Conservation (phyloP, 2,888 invertebrate species). For the Deilephila porcellus region DNA sequence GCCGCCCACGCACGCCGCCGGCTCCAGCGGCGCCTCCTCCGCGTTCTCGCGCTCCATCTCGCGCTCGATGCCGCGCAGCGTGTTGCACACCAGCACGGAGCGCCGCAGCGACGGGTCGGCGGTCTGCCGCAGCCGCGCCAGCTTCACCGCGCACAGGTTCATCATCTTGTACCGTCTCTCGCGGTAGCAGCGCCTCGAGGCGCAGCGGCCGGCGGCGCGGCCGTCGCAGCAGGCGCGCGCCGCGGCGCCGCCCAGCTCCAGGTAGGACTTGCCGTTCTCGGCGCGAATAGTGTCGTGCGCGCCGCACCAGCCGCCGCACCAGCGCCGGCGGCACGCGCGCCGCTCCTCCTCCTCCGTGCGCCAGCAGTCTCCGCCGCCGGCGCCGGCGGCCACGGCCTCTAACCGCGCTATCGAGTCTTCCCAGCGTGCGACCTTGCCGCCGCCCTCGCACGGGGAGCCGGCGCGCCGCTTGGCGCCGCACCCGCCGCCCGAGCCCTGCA, state of each 20-base stretch:
- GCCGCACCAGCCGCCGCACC: conserved; percentile 84
- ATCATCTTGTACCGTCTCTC: conserved; percentile 94
- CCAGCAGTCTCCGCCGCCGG: conserved; percentile 86
- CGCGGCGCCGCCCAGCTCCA: conserved; percentile 92
- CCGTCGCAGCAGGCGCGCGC: conserved; percentile 92
- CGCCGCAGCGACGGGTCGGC: conserved; percentile 95
- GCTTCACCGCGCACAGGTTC: conserved; percentile 96
- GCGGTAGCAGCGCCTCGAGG: conserved; percentile 92
- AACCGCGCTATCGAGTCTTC: conserved; percentile 81
- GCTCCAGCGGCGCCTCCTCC: conserved; percentile 83
- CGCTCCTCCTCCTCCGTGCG: conserved; percentile 83
- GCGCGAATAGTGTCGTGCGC: conserved; percentile 93
- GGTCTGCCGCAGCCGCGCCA: conserved; percentile 93
- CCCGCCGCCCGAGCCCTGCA: conserved; percentile 83
- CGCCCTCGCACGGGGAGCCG: conserved; percentile 80
- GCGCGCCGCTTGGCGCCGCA: conserved; percentile 83
- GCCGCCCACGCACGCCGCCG: conserved; percentile 70
- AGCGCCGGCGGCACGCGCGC: conserved; percentile 83
- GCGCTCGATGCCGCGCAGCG: conserved; percentile 93
- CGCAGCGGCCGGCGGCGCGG: conserved; percentile 90
- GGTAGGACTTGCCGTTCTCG: conserved; percentile 95
- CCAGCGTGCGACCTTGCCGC: conserved; percentile 82
- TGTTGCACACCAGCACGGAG: conserved; percentile 97
- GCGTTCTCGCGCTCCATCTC: conserved; percentile 91
- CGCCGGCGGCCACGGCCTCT: conserved; percentile 86